phyloP scores from a whole-genome alignment of 1,140 invertebrate genomes.

The Agraylea sexmaculata region DNA sequence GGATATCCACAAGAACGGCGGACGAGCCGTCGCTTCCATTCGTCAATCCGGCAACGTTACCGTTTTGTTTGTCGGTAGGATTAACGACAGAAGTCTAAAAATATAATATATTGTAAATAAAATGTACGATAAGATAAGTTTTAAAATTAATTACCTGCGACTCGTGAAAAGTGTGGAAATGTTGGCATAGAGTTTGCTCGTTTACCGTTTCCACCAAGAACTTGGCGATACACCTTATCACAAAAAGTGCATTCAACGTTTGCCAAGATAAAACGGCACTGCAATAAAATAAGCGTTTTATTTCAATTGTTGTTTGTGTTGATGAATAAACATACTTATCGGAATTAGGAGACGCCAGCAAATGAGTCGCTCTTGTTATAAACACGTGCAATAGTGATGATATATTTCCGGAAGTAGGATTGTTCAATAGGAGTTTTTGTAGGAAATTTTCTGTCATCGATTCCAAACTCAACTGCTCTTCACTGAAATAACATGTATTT shows the following conservation, averaged over 20 bases:
- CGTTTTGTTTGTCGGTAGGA: constrained; percentile 10
- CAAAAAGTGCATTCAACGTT: constrained; percentile 86
- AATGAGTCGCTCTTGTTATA: constrained; percentile 60
- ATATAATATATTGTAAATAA: neutral
- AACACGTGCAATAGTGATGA: constrained; percentile 76
- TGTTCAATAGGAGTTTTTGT: constrained; percentile 64
- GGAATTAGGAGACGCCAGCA: constrained; percentile 70
- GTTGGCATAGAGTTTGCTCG: constrained; percentile 61
- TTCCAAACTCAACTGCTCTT: constrained; percentile 70
- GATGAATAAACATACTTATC: constrained; percentile 82
- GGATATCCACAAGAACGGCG: too few species aligned
- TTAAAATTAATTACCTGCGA: constrained; percentile 6
- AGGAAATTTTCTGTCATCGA: constrained; percentile 61
- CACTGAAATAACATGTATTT: constrained; percentile 53
- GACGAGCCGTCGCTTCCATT: too few species aligned
- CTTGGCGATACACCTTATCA: constrained; percentile 78
- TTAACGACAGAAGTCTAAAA: constrained; percentile 1
- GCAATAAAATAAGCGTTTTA: too few species aligned
- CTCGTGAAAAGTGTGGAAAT: constrained; percentile 36
- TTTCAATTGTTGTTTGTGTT: too few species aligned
- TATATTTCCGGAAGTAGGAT: constrained; percentile 76
- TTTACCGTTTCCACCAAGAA: constrained; percentile 73
- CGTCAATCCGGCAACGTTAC: constrained; percentile 6
- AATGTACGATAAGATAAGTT: neutral
- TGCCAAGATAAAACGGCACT: constrained; percentile 91